A percentile compares a stretch with the other conserved stretches of the same genome.
phyloP scores from a whole-genome alignment of 2,113 vertebrate genomes.

The Sturnus vulgaris region DNA sequence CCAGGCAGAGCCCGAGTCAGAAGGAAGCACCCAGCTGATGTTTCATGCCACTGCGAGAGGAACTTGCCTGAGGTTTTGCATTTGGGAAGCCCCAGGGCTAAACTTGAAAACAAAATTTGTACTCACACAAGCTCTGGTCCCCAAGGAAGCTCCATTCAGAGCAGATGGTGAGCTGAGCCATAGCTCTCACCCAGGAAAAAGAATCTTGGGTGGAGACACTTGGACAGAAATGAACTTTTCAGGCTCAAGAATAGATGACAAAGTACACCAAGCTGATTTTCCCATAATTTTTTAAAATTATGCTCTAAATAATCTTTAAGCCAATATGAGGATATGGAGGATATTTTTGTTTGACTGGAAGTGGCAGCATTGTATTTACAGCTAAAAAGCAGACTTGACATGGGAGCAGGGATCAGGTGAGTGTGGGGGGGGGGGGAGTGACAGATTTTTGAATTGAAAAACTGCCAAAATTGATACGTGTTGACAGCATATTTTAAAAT shows the following conservation, averaged over 20 bases:
- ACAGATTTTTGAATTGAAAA: not conserved
- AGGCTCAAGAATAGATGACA: not conserved
- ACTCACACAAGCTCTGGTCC: not conserved
- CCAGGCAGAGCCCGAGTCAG: not conserved
- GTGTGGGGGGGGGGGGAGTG: not conserved
- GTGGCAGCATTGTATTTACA: not conserved
- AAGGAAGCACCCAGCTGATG: not conserved
- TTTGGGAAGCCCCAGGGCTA: constrained; percentile 21
- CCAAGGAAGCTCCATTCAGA: not conserved
- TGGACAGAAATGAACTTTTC: not conserved
- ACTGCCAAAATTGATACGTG: not conserved
- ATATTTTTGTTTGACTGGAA: not conserved
- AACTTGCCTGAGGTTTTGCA: constrained; percentile 38
- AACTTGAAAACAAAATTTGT: not conserved
- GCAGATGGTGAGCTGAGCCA: not conserved
- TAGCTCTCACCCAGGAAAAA: not conserved
- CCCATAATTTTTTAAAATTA: not conserved
- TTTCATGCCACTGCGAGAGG: not conserved
- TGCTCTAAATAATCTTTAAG: not conserved
- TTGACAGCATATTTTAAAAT: not conserved
- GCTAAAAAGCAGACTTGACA: not conserved
- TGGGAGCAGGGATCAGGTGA: not conserved
- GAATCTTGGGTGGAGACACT: not conserved
- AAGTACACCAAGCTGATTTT: not conserved
- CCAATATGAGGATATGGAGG: not conserved